Base-by-base conservation (phyloP, 2,113 vertebrate species). In the Mionectes macconnelli region DNA sequence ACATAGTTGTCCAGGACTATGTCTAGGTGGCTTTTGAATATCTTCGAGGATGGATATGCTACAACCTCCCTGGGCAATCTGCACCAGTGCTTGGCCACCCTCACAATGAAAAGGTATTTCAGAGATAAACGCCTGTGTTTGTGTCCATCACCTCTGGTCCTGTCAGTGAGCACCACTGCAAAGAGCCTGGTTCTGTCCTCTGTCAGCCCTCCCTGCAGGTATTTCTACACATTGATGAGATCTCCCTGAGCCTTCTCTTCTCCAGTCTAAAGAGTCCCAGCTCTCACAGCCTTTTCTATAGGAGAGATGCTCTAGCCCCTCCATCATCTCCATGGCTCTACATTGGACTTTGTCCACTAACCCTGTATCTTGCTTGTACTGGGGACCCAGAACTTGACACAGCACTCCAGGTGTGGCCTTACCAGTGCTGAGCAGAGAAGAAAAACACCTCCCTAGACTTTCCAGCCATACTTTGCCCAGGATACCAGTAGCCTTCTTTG, bases 401-500 rank as follows among this genome's bases (percentile, higher is more conserved):
- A 13, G 42, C 11, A 28, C 15, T 52, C 23, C 45, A 67, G 2
- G 28, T 21, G 45, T 16, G 15, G 69, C 19, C 28, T 52, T 12
- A 28, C 22, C 4, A 21, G 57, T 4, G 16, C 31, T 49, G 37
- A 62, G 27, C 23, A 31, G 50, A 69, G 30, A 10, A 3, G 10
- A 60, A 70, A 31, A n/a, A 2, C 23, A 14, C 8, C 23, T 56
- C 25, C 39, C 66, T 45, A 22, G 11, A 8, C 17, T 31, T 44
- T 22, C 33, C 42, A 37, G 30, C 64, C 79, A 22, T 16, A 31
- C 9, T 3, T 42, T n/a, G 17, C 45, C 35, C 25, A 39, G 72
- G 35, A 50, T 14, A 50, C 5, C 0, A 0, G 12, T 9, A 15
- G 2, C 53, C 24, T 19, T 6, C 35, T 66, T 13, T 78, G 45